Evolutionary conservation across 2,113 vertebrate species (phyloP).

Genomic region (Podilymbus podiceps): DNA sequence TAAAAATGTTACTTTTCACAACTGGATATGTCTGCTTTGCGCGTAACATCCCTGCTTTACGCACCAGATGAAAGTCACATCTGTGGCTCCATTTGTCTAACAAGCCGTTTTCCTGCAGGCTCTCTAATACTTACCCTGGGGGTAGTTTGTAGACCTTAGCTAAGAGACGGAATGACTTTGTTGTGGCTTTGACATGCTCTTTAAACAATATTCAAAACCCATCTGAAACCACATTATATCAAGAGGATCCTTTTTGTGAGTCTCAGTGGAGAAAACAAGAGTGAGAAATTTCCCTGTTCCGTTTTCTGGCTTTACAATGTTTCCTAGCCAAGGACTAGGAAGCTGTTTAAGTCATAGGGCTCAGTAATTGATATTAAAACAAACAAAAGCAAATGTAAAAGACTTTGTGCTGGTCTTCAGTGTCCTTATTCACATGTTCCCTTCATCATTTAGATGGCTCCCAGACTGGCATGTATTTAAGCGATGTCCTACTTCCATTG

Average conservation of each 20-base stretch:
- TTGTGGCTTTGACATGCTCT: neutral
- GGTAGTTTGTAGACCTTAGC: neutral
- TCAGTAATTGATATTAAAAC: conserved; percentile 10
- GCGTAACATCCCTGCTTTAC: neutral
- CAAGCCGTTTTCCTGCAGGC: neutral
- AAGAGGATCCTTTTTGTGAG: neutral
- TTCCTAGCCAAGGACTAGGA: neutral
- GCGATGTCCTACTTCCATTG: neutral
- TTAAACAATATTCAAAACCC: neutral
- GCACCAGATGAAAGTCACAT: conserved; percentile 38
- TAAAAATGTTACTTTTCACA: neutral
- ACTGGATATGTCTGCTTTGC: neutral
- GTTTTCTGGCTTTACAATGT: neutral
- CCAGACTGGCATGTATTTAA: neutral
- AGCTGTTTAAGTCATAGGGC: conserved; percentile 4
- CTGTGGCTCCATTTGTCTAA: conserved; percentile 37
- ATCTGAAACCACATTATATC: neutral
- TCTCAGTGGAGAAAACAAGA: neutral
- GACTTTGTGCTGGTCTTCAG: neutral
- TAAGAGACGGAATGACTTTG: conserved; percentile 3
- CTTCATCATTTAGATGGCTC: neutral
- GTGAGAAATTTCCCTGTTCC: neutral
- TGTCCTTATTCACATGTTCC: neutral
- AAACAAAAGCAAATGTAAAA: neutral
- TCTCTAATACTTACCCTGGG: neutral